These are phyloP conservation scores for Staurois parvus DNA, from an alignment of 2,797 vertebrate species.

Conservation along the genomic window DNA sequence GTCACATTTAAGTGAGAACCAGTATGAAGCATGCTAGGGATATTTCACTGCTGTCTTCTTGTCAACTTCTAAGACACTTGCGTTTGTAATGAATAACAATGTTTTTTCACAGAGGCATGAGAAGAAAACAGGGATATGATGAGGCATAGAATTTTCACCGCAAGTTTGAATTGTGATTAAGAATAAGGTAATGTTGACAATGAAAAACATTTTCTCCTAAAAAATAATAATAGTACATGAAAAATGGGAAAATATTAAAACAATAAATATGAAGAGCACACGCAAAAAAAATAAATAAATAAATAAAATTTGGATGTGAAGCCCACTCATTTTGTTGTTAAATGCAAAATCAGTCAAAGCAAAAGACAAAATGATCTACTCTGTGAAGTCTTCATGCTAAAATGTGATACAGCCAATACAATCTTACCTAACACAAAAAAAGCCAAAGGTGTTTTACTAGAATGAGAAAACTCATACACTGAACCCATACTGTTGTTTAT, in stretches of 20 bases:
- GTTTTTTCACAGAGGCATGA: conserved; percentile 36
- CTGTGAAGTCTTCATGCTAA: too few relatives aligned
- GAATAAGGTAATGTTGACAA: conserved; percentile 4
- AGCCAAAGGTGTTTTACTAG: too few relatives aligned
- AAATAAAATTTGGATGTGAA: neutral
- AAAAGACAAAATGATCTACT: too few relatives aligned
- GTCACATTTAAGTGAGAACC: conserved; percentile 12
- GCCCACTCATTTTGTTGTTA: neutral
- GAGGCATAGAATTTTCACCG: conserved; percentile 18
- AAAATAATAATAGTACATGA: neutral
- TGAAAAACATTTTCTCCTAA: neutral
- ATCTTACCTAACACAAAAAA: too few relatives aligned
- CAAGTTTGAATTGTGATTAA: conserved; percentile 26
- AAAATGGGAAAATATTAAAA: neutral
- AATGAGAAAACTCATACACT: too few relatives aligned
- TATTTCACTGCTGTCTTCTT: conserved; percentile 38
- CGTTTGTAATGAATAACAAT: conserved; percentile 41
- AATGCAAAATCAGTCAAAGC: too few relatives aligned
- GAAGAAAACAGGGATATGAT: conserved; percentile 34
- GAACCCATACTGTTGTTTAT: too few relatives aligned
- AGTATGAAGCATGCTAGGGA: conserved; percentile 4
- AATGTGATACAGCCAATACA: too few relatives aligned
- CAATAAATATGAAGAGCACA: neutral
- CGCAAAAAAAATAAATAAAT: too few relatives aligned
- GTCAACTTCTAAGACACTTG: conserved; percentile 19